Evolutionary conservation across 2,888 invertebrate species (phyloP).

Genomic region (Creontiades dilutus): DNA sequence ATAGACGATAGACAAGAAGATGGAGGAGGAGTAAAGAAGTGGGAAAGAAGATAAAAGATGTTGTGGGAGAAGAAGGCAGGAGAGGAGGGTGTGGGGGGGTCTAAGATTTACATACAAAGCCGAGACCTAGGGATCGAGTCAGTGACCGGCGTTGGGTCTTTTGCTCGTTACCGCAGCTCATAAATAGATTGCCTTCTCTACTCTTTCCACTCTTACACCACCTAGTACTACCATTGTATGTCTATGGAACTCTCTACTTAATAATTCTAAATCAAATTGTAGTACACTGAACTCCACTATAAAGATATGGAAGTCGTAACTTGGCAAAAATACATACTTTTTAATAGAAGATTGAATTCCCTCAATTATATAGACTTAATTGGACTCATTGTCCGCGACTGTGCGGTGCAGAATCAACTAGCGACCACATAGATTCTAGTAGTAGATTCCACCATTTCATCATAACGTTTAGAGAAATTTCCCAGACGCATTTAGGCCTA

Average conservation of each 20-base stretch:
- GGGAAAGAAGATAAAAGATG: constrained; percentile 53
- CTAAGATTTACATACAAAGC: constrained; percentile 69
- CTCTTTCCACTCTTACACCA: constrained; percentile 16
- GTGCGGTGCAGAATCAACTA: no score
- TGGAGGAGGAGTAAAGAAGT: constrained; percentile 41
- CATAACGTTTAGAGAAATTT: no score
- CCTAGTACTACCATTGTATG: background rate
- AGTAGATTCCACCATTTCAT: no score
- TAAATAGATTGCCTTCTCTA: constrained; percentile 67
- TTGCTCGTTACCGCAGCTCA: constrained; percentile 71
- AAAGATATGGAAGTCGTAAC: no score
- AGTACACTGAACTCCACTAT: no score
- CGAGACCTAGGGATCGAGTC: constrained; percentile 59
- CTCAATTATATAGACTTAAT: no score
- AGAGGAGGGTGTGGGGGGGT: background rate
- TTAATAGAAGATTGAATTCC: no score
- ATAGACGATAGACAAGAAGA: constrained; percentile 52
- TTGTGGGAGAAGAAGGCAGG: background rate
- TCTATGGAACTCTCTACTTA: background rate
- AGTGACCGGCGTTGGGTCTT: constrained; percentile 69
- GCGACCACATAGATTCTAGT: no score
- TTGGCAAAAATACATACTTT: no score
- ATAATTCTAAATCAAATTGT: background rate
- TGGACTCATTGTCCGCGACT: no score
- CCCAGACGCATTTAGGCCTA: no score